Conservation (phyloP, 2,888 invertebrate genomes). For the Drosophila ezoana region DNA sequence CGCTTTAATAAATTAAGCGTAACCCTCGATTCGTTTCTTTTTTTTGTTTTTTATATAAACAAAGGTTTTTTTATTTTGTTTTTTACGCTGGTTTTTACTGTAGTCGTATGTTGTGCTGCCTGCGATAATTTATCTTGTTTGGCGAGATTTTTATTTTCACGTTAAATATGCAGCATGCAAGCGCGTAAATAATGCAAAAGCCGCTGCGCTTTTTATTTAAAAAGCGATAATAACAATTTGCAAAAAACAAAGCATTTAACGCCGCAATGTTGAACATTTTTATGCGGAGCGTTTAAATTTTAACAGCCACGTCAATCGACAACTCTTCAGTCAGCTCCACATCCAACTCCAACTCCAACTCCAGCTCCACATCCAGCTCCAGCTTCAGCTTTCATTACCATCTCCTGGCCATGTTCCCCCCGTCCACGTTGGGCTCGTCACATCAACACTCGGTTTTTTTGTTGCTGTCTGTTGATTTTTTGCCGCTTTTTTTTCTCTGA, state of each 20-base stretch:
- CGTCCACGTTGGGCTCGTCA: slow-evolving; percentile 34
- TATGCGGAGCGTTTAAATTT: slow-evolving; percentile 71
- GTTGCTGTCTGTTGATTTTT: slow-evolving; percentile 48
- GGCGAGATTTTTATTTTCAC: slow-evolving; percentile 77
- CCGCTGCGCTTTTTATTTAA: slow-evolving; percentile 71
- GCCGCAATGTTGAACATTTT: slow-evolving; percentile 43
- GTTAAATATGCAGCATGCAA: slow-evolving; percentile 73
- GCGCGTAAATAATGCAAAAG: slow-evolving; percentile 75
- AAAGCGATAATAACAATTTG: slow-evolving; percentile 79
- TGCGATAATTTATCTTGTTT: slow-evolving; percentile 79
- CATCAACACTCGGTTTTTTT: slow-evolving; percentile 50
- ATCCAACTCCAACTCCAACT: slow-evolving; percentile 1
- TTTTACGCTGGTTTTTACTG: slow-evolving; percentile 34
- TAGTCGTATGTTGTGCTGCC: slow-evolving; percentile 39
- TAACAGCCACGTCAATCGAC: slow-evolving; percentile 59
- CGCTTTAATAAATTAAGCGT: slow-evolving; percentile 80
- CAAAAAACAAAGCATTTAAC: slow-evolving; percentile 53
- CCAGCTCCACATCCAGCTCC: slow-evolving; percentile 8
- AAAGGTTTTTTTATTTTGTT: slow-evolving; percentile 35
- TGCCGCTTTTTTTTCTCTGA: slow-evolving; percentile 29
- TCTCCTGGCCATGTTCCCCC: not conserved
- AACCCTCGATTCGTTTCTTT: slow-evolving; percentile 47
- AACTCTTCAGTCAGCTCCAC: slow-evolving; percentile 36
- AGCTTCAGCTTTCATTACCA: slow-evolving; percentile 1
- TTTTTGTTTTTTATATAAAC: slow-evolving; percentile 8